Base-by-base conservation (phyloP, 2,113 vertebrate genomes). In the Anseranas semipalmata region DNA sequence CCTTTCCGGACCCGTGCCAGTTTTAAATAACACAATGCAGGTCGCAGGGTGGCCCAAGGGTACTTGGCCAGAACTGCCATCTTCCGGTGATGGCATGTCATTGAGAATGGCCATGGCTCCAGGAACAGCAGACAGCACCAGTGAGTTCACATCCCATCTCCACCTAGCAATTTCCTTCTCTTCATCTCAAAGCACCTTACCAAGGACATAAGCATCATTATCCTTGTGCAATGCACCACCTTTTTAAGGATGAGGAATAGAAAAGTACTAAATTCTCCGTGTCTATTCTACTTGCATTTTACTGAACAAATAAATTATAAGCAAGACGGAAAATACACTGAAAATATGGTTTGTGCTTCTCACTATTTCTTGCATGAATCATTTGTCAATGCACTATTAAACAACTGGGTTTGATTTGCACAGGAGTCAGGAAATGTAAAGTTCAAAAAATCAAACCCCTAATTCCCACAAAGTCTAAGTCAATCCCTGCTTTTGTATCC, bases 381-480 rank as follows among this genome's bases (percentile, higher is more conserved):
- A 94, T 93, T 96, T 70, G 86, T 87, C 89, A 81, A 41, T 66
- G 89, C 80, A 89, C 56, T 59, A 55, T 76, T 91, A 82, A 97
- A 84, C 71, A 86, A 96, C 93, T 90, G 89, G 84, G 88, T 76
- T 97, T 98, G 95, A 97, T 97, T 96, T 97, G 87, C 85, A 89
- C 86, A 93, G 81, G 80, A 98, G 89, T 95, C 89, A 97, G 97
- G 94, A 97, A 97, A 96, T 86, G 70, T 95, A 89, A 97, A 97
- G 93, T 97, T 96, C 90, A 97, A 93, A 90, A 90, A 92, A 83
- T 78, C 89, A 97, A 76, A 72, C 66, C 91, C 78, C 87, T 89
- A 96, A 95, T 91, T 96, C 93, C 89, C 91, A 94, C 81, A 67
- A 94, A 94, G 87, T 85, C 87, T 65, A 94, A 96, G 89, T 94